phyloP scores from a whole-genome alignment of 2,113 vertebrate genomes.

The Malurus cyaneus region DNA sequence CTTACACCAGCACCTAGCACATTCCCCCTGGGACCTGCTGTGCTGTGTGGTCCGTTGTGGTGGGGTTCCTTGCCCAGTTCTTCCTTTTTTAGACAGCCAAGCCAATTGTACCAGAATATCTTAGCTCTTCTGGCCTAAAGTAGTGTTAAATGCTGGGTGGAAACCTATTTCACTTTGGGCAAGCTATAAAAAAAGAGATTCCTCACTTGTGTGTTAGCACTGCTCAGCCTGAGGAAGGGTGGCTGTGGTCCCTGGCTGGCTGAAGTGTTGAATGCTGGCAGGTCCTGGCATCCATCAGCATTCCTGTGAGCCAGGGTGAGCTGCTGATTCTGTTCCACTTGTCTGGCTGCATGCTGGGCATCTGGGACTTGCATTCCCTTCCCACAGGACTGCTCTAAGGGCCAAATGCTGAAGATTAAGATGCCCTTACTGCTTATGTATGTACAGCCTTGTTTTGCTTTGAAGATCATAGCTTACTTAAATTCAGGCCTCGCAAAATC shows the following conservation, averaged over 20 bases:
- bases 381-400: not conserved
- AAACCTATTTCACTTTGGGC: not conserved
- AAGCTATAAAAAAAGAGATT: slow-evolving; percentile 16
- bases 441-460: not conserved
- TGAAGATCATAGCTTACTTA: not conserved
- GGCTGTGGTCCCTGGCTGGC: slow-evolving; percentile 3
- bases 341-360: not conserved
- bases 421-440: not conserved
- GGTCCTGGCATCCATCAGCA: not conserved
- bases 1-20: not conserved
- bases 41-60: not conserved
- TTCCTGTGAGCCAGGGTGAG: not conserved
- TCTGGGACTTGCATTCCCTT: not conserved
- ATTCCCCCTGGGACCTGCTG: not conserved
- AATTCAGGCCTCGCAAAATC: not conserved
- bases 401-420: not conserved
- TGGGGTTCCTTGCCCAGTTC: not conserved
- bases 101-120: not conserved
- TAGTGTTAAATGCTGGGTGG: slow-evolving; percentile 44
- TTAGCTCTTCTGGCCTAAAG: not conserved
- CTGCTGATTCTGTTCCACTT: not conserved
- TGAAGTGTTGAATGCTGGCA: not conserved
- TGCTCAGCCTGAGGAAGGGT: not conserved
- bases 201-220: not conserved
- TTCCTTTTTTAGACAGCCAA: slow-evolving; percentile 19